A percentile compares a stretch with the other conserved stretches of the same genome.
Evolutionary conservation across 2,797 vertebrate species (phyloP).

Genomic region (Carduelis carduelis): DNA sequence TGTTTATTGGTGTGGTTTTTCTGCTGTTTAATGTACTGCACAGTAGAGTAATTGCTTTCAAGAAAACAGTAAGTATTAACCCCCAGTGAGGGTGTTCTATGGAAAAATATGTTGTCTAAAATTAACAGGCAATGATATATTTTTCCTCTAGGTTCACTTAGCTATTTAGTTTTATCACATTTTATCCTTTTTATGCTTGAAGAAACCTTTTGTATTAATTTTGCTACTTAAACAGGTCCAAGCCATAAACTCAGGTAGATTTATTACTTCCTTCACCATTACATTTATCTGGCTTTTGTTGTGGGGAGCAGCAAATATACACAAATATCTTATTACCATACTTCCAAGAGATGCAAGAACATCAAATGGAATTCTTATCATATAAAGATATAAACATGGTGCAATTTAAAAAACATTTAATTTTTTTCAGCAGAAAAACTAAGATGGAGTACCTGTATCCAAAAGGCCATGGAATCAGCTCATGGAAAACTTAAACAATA

Average conservation of each 20-base stretch:
- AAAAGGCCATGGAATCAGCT: fast-evolving
- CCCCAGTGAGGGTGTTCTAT: not conserved
- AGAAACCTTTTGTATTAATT: constrained; percentile 23
- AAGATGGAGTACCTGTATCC: not conserved
- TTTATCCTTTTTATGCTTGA: constrained; percentile 25
- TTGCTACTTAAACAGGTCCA: not conserved
- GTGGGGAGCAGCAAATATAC: not conserved
- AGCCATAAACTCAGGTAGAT: constrained; percentile 7
- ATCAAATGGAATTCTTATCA: constrained; percentile 11
- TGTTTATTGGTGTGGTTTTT: constrained; percentile 35
- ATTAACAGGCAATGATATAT: constrained; percentile 25
- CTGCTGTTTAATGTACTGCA: constrained; percentile 15
- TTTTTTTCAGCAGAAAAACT: constrained; percentile 41
- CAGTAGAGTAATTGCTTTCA: constrained; percentile 37
- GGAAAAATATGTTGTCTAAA: constrained; percentile 26
- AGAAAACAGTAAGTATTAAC: constrained; percentile 36
- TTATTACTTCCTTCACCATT: constrained; percentile 11
- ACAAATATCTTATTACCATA: not conserved
- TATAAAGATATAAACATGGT: constrained; percentile 44
- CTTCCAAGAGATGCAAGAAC: not conserved
- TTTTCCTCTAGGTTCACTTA: not conserved
- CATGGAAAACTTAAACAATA: not conserved
- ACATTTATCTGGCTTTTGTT: constrained; percentile 7
- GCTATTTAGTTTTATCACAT: not conserved
- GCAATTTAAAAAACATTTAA: constrained; percentile 52